Evolutionary conservation across 1,140 invertebrate species (phyloP), one percentile per base, ranked within the genome.

Genomic region (Microplitis mediator): DNA sequence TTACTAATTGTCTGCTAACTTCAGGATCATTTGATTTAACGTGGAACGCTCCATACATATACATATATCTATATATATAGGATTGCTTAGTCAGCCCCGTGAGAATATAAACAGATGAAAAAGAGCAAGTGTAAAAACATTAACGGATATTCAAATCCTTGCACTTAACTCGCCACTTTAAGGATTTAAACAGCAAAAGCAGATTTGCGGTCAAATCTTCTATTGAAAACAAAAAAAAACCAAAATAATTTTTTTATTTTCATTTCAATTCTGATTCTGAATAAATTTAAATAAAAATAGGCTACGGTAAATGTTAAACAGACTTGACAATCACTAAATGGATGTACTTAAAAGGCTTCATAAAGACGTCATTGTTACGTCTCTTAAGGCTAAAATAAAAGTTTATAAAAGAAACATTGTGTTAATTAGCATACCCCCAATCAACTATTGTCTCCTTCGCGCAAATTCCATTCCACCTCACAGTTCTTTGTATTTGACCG

Each of bases 391-490:
- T 23, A 8, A 14, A 16, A 64, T 16, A 64, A 36, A 23, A 64
- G 3, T 6, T 14, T n/a, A 16, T 9, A 58, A 23, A 69, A 74
- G 71, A 71, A 73, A 69, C 54, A 73, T 74, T 11, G 50, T 67
- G 68, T 73, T 78, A 31, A 58, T 58, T 31, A 23, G 14, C 82
- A 64, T 77, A 85, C 84, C 83, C 84, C 75, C 80, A 82, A 73
- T 80, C 79, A 54, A 89, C 79, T 52, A 82, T 80, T 2, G 85
- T 85, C 73, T 90, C 88, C 68, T 86, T 87, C 70, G 85, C 88
- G 64, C 86, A 87, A 56, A 86, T 79, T 66, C 84, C 83, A 8
- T 84, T 83, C 76, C 82, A 87, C 54, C 80, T 81, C 65, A 88
- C 76, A 50, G 85, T 72, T 39, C 80, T 80, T 74, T 88, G 86